A percentile compares a stretch with the other conserved stretches of the same genome.
Evolutionary conservation across 1,140 invertebrate genomes (phyloP).

Genomic region (Mylabris phalerata): DNA sequence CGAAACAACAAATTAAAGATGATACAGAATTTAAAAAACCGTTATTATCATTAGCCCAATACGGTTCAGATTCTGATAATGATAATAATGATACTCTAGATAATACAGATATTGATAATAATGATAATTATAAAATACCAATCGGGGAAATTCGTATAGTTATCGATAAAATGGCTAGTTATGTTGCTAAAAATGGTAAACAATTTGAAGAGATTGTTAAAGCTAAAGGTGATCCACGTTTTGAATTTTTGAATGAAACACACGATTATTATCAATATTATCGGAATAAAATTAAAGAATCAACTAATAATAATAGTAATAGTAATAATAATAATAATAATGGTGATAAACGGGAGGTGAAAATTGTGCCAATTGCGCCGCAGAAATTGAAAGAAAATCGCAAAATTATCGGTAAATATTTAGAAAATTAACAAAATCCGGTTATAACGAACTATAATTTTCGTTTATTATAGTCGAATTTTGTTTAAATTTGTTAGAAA

Average conservation of each 20-base stretch:
- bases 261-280: slow-evolving; percentile 76
- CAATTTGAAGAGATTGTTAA: slow-evolving; percentile 87
- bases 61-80: slow-evolving; percentile 46
- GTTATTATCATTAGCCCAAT: slow-evolving; percentile 50
- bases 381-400: slow-evolving; percentile 22
- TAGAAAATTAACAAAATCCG: too few relatives aligned
- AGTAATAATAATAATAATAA: slow-evolving; percentile 15
- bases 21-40: slow-evolving; percentile 28
- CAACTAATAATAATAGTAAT: slow-evolving; percentile 30
- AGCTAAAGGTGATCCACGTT: slow-evolving; percentile 78
- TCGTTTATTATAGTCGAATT: too few relatives aligned
- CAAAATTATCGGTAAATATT: slow-evolving; percentile 21
- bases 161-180: slow-evolving; percentile 93
- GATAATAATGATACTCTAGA: slow-evolving; percentile 41
- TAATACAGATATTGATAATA: slow-evolving; percentile 11
- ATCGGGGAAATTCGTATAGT: slow-evolving; percentile 76
- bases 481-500: too few relatives aligned
- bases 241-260: slow-evolving; percentile 67
- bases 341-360: not conserved
- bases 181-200: slow-evolving; percentile 88
- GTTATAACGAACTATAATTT: too few relatives aligned
- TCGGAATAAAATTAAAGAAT: slow-evolving; percentile 47
- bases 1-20: not conserved
- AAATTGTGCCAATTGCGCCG: not conserved
- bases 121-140: slow-evolving; percentile 50